Evolutionary conservation across 2,888 invertebrate species (phyloP), one percentile per base, ranked within the genome.

Genomic region (Odontothrips loti): DNA sequence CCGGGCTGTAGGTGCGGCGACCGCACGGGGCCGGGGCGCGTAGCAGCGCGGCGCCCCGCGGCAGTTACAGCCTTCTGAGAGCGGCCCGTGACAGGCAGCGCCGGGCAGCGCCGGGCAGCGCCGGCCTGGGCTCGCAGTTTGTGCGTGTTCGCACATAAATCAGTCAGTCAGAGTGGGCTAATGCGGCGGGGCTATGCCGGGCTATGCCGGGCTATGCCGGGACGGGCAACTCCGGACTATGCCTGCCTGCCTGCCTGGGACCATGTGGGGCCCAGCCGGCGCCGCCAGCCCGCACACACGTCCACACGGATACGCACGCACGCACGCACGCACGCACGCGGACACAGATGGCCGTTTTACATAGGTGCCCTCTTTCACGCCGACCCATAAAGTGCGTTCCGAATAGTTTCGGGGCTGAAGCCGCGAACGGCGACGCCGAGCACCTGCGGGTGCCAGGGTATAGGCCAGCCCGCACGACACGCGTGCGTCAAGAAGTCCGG

Each of bases 81-180:
- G n/a, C n/a, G n/a, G n/a, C n/a, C n/a, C n/a, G n/a, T n/a, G n/a
- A n/a, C n/a, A n/a, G n/a, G n/a, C n/a, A n/a, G n/a, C n/a, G n/a
- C n/a, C n/a, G n/a, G n/a, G n/a, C n/a, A n/a, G n/a, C n/a, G n/a
- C 4, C 51, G 1, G 3, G 51, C 4, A 8, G 4, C 51, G 51
- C 15, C 15, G 51, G 51, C 58, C 10, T 6, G n/a, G 58, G 20
- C 58, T 8, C 68, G 68, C 68, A 75, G 68, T 75, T 75, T 75
- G 68, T 75, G 68, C 68, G 68, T 75, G 68, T 23, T 75, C 68
- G 68, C 68, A 75, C 68, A 75, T 75, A 75, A 75, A 75, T 75
- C 68, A 75, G 68, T 75, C 68, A 75, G 23, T 75, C 68, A 75
- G 23, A 75, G 23, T 75, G 27, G 68, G 68, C 68, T 75, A 75